These are phyloP conservation scores for Pyrrhosoma nymphula DNA, from an alignment of 2,888 invertebrate genomes.

Conservation along the genomic window DNA sequence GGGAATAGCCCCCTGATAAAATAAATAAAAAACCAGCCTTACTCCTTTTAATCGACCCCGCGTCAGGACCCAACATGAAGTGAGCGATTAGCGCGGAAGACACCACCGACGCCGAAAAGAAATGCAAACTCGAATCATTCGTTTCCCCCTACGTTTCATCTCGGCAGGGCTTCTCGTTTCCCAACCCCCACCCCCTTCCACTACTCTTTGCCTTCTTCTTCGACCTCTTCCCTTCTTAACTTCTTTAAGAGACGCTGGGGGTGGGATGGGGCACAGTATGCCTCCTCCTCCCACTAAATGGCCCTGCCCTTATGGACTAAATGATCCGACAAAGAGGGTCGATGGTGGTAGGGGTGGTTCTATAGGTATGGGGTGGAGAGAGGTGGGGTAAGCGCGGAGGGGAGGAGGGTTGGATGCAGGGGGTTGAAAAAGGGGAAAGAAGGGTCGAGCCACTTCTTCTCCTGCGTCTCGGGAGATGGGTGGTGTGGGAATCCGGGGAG, in stretches of 20 bases:
- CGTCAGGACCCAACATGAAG: background rate
- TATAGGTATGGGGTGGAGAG: background rate
- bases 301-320: slow-evolving; percentile 59
- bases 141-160: background rate
- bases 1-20: too few species aligned
- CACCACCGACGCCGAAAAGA: background rate
- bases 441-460: background rate
- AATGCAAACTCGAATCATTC: background rate
- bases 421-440: background rate
- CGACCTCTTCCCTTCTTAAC: slow-evolving; percentile 2
- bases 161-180: background rate
- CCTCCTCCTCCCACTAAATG: slow-evolving; percentile 41
- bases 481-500: background rate
- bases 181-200: background rate
- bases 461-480: background rate
- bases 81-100: background rate
- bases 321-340: slow-evolving; percentile 61
- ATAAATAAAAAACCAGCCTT: too few species aligned
- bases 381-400: background rate
- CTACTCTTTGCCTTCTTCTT: background rate
- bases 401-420: background rate
- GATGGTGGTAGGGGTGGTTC: too few species aligned
- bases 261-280: background rate
- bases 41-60: background rate
- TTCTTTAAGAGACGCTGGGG: slow-evolving; percentile 22